These are phyloP conservation scores for Drosophila mettleri DNA, from an alignment of 2,888 invertebrate genomes.

Conservation along the genomic window DNA sequence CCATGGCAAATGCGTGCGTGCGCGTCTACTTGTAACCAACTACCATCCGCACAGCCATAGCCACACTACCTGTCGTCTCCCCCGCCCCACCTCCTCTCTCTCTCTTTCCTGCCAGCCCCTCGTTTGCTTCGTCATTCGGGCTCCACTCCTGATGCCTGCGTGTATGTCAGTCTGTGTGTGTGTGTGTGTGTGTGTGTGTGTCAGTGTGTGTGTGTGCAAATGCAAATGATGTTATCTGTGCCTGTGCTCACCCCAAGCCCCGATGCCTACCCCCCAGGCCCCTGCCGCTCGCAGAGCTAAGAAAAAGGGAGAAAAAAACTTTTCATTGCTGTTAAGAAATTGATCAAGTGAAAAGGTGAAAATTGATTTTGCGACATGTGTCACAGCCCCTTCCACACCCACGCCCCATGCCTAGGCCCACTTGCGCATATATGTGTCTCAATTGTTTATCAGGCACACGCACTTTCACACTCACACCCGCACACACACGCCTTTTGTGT, in stretches of 20 bases:
- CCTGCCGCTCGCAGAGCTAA: conserved; percentile 5
- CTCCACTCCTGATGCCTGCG: not conserved
- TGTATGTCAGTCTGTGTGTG: conserved; percentile 11
- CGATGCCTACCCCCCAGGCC: not conserved
- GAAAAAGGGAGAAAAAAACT: conserved; percentile 52
- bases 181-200: conserved; percentile 43
- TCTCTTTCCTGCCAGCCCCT: not conserved
- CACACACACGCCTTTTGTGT: conserved; percentile 3
- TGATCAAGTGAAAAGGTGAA: conserved; percentile 81
- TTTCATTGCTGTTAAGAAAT: conserved; percentile 79
- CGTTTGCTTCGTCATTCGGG: conserved; percentile 11
- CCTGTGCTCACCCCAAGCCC: not conserved
- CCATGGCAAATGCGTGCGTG: conserved; percentile 62
- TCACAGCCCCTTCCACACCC: conserved; percentile 22
- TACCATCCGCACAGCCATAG: not conserved
- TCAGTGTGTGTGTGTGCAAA: conserved; percentile 49
- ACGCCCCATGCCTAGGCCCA: not conserved
- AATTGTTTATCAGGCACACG: conserved; percentile 69
- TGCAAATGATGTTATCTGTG: conserved; percentile 76
- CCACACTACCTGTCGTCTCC: not conserved
- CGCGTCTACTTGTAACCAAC: conserved; percentile 39
- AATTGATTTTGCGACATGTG: conserved; percentile 80
- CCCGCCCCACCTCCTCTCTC: not conserved
- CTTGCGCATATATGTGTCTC: conserved; percentile 46
- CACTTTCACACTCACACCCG: conserved; percentile 28